Evolutionary conservation across 2,113 vertebrate genomes (phyloP), one percentile per base, ranked within the genome.

Genomic region (Scomber colias): DNA sequence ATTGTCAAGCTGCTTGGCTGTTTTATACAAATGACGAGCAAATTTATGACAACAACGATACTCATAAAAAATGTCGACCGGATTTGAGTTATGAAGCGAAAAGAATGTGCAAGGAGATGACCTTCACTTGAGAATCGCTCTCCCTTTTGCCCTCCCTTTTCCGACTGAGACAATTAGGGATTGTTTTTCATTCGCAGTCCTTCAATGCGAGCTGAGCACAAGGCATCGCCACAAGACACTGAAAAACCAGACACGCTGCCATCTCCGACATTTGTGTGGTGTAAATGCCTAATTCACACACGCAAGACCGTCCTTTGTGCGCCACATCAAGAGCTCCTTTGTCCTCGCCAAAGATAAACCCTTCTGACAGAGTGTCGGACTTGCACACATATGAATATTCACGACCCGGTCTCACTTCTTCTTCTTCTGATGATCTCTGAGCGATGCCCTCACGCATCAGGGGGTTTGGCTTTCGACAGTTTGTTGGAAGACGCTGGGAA

Each of bases 341-440:
- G 82, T 88, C 51, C 74, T 46, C 15, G 2, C 45, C 24, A 24
- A 67, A 76, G 76, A 77, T 80, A 79, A 87, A 83, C 27, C 54
- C 73, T 75, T 84, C 55, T 77, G 35, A 86, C 77, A 77, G 66
- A 70, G 62, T 82, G 71, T 80, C 75, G 1, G 14, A 83, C 51
- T 73, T 54, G 45, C 55, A 53, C 45, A 46, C 62, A 48, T 15
- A 49, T 81, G 69, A 87, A 89, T 86, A 87, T 89, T 84, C 76
- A 90, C 51, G 57, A 60, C 11, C 45, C 19, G 24, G 5, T 85
- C 59, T 56, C 31, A 35, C 51, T 66, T 69, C 31, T 40, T 69
- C 31, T 40, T 35, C 62, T 54, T 24, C 61, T 24, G 21, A 69
- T 16, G 71, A 53, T 40, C 35, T 40, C 35, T 40, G 35, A 40